These are phyloP conservation scores for Falco columbarius DNA, from an alignment of 2,797 vertebrate species.

Conservation along the genomic window DNA sequence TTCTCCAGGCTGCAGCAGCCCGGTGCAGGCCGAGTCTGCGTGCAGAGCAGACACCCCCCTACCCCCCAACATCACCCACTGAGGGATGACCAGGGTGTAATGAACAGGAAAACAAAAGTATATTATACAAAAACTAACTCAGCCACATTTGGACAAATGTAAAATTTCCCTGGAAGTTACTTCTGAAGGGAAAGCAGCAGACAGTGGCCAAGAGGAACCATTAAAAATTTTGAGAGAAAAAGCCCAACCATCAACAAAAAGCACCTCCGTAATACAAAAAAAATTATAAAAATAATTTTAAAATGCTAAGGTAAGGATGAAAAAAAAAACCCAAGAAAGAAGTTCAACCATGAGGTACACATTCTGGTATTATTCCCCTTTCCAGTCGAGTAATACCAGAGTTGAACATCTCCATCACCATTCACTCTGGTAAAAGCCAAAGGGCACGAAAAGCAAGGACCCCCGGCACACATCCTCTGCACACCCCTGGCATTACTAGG, in stretches of 20 bases:
- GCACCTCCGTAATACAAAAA: not conserved
- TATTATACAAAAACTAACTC: not conserved
- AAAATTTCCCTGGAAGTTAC: not conserved
- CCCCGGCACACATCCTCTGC: not conserved
- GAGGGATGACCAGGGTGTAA: not conserved
- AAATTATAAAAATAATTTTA: not conserved
- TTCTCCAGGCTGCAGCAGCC: not conserved
- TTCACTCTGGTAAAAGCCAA: not conserved
- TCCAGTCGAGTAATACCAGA: not conserved
- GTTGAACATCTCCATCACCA: rapidly evolving
- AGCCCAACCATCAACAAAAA: not conserved
- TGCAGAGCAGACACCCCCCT: not conserved
- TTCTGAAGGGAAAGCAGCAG: not conserved
- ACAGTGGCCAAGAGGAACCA: not conserved
- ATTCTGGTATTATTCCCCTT: not conserved
- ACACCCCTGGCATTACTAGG: not conserved
- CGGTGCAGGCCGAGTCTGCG: not conserved
- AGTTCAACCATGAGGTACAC: not conserved
- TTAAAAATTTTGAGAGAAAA: not conserved
- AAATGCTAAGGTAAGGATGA: not conserved
- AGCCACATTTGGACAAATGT: not conserved
- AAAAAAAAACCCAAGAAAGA: not conserved
- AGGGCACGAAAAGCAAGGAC: not conserved
- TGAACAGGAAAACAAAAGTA: not conserved
- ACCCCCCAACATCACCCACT: not conserved